Conservation (phyloP, 2,113 vertebrate genomes). For the Pollimyrus isidori region DNA sequence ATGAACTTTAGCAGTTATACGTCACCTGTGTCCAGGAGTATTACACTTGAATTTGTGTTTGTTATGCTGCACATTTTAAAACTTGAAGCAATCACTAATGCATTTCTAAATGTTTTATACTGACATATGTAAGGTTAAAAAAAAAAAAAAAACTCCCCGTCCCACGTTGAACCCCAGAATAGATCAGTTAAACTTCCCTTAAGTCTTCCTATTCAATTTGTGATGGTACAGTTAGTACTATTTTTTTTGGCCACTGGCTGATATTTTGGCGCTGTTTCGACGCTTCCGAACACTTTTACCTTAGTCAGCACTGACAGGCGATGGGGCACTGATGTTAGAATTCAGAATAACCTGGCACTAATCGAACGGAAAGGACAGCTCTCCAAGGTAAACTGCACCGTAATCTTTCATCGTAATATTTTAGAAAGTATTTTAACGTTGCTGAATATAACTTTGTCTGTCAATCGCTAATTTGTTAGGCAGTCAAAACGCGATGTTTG, state of each 20-base stretch:
- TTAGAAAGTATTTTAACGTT: not conserved
- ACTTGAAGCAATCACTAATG: not conserved
- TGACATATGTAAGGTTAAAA: not conserved
- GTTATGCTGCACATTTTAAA: not conserved
- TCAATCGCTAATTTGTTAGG: not conserved
- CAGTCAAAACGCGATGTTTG: not conserved
- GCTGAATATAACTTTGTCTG: not conserved
- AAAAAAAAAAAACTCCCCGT: not conserved
- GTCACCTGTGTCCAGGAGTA: not conserved
- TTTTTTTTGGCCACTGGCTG: not conserved
- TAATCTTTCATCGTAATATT: not conserved
- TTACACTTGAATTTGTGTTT: not conserved
- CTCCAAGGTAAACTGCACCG: not conserved
- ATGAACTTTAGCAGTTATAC: too few species aligned
- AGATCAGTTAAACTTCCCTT: too few species aligned
- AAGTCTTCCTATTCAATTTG: too few species aligned
- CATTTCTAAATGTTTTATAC: not conserved
- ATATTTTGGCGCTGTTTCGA: not conserved
- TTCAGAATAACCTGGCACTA: not conserved
- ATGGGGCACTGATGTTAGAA: not conserved
- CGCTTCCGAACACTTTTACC: not conserved
- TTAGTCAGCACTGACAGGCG: not conserved
- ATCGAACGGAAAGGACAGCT: not conserved
- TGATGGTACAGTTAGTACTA: not conserved
- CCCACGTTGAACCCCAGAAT: too few species aligned